Evolutionary conservation across 2,113 vertebrate species (phyloP), one percentile per base, ranked within the genome.

Genomic region (Ascaphus truei): DNA sequence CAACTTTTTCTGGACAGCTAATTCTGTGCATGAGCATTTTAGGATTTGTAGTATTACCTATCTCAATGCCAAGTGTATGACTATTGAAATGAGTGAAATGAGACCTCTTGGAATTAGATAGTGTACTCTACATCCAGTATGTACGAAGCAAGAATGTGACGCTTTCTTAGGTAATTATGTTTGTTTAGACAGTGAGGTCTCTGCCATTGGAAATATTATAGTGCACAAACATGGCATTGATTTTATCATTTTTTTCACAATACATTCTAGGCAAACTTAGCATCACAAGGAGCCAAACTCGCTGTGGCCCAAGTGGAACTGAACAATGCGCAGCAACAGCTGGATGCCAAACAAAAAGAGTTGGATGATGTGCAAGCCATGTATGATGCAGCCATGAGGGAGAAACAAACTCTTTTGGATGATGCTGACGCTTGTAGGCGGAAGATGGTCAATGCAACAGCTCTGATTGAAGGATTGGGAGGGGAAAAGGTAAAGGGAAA

Each of bases 401-500:
- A 93, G 80, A 93, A 91, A 64, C 90, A 91, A 76, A 66, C 76
- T 36, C 81, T 93, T 69, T 71, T 91, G 22, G 83, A 92, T 27
- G 92, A 92, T 72, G 92, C 92, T 3, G 83, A 89, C 51, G 73
- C 73, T 0, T 94, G 92, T 76, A 86, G 90, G 3, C 81, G 53
- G 41, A 93, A 93, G 76, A 94, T 93, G 91, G 74, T 57, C 77
- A 94, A 90, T 2, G 92, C 92, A 31, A 86, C 83, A 2, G 85
- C 89, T 31, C 84, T 94, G 55, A 94, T 92, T 45, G 81, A 91
- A 33, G 92, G 92, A 2, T 76, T 94, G 30, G 86, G 85, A 25
- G 92, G 84, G 76, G 92, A 94, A 82, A 94, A 94, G 88, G 92
- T 91, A 78, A 31, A 13, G n/a, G n/a, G n/a, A n/a, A n/a, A n/a